Conservation (phyloP, 92 coral and sea anemone genomes). For the Muricea muricata region DNA sequence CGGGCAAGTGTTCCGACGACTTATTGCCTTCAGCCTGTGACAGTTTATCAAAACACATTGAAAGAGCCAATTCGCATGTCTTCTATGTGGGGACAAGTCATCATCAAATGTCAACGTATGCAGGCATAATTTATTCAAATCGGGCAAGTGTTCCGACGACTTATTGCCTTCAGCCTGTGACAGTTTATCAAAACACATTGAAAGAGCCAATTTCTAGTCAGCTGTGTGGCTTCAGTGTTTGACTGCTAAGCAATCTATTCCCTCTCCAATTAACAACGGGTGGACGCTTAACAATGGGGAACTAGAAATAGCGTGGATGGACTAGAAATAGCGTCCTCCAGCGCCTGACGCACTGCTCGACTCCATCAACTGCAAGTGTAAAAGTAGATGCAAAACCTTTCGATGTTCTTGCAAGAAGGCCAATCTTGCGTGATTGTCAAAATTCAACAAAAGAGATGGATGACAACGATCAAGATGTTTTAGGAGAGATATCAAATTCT, state of each 20-base stretch:
- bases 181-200: no score
- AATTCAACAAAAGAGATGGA: background rate
- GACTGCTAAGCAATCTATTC: background rate
- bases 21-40: no score
- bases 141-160: no score
- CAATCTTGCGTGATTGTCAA: background rate
- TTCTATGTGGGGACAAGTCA: background rate
- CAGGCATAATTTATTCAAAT: no score
- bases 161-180: no score
- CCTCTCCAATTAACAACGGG: background rate
- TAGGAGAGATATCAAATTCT: background rate
- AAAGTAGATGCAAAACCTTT: background rate
- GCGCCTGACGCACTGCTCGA: background rate
- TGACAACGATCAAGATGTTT: background rate
- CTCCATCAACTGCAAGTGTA: background rate
- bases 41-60: no score
- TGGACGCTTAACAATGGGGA: background rate
- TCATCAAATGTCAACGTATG: no score
- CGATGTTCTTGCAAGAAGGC: background rate
- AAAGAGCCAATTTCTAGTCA: no score
- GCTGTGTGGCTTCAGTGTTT: background rate
- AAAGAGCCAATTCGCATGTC: background rate
- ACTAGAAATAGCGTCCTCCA: background rate
- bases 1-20: no score
- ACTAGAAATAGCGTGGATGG: background rate